Evolutionary conservation across 2,797 vertebrate genomes (phyloP).

Genomic region (Synanceia verrucosa): DNA sequence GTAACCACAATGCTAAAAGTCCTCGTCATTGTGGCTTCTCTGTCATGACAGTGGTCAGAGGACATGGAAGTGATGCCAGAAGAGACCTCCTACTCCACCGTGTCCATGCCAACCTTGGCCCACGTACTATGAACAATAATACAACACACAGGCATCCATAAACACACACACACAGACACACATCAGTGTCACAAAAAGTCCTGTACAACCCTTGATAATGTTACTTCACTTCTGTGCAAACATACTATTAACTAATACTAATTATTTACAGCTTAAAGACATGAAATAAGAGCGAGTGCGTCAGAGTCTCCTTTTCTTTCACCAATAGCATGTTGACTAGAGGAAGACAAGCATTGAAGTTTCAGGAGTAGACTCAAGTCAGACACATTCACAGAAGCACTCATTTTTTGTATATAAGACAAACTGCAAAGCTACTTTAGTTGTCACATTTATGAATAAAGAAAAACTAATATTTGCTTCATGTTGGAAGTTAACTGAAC

Average conservation of each 20-base stretch:
- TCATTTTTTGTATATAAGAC: neutral
- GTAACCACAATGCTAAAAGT: constrained; percentile 59
- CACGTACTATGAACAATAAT: constrained; percentile 30
- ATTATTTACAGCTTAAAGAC: neutral
- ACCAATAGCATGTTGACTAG: neutral
- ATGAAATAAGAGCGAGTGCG: neutral
- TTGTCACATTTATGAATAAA: neutral
- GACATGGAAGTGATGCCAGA: constrained; percentile 53
- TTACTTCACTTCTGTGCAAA: neutral
- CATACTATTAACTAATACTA: neutral
- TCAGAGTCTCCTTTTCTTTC: neutral
- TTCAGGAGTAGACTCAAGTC: neutral
- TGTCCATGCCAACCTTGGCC: constrained; percentile 44
- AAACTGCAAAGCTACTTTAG: neutral
- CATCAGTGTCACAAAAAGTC: neutral
- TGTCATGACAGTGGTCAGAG: constrained; percentile 60
- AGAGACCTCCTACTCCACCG: constrained; percentile 47
- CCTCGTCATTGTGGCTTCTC: constrained; percentile 69
- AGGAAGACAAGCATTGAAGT: neutral
- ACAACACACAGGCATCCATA: constrained; percentile 18
- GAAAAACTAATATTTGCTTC: neutral
- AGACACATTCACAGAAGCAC: neutral
- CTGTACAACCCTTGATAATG: neutral
- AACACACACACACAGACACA: neutral
- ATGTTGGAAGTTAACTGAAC: neutral